Base-by-base conservation (phyloP, 1,140 invertebrate genomes). In the Musca vetustissima region DNA sequence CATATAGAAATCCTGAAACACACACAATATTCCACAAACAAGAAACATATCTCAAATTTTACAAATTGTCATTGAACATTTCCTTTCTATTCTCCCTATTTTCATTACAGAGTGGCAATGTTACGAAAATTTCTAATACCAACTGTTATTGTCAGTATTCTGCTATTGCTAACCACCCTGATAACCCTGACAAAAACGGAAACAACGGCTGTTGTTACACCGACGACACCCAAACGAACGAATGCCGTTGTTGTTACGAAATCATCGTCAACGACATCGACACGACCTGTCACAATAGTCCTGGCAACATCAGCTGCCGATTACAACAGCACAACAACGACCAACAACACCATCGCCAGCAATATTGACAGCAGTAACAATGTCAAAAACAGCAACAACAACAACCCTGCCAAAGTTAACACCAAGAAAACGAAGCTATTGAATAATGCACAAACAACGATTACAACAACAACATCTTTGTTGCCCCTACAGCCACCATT, bases 81-180 rank as follows among this genome's bases (percentile, higher is more conserved):
- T 57, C n/a, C n/a, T 28, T 57, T 32, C 22, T 28, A 0, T 59
- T 2, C 11, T 47, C 28, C 3, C 21, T 52, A 28, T 9, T 25
- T 15, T 25, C 25, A 64, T 69, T 57, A 50, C 64, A 74, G 73
- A 70, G 66, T 70, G 73, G 72, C 71, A 71, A 80, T 80, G 78
- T 70, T 69, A 67, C 55, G 64, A 57, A 69, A 69, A 72, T 61
- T 75, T 73, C 68, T 71, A 72, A 72, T 73, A 61, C 67, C 66
- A 68, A 67, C 75, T 71, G 72, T 80, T 71, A 68, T 77, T 68
- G 70, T 71, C 70, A 49, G 73, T 69, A 77, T 73, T 72, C 68
- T 79, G 68, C 53, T 78, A 64, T 68, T 68, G 57, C 32, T 68
- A 67, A 68, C 69, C 66, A 76, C 70, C 70, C 72, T 71, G 69